A percentile compares a stretch with the other conserved stretches of the same genome.
Conservation (phyloP, 2,113 vertebrate genomes). For the Camelus bactrianus region DNA sequence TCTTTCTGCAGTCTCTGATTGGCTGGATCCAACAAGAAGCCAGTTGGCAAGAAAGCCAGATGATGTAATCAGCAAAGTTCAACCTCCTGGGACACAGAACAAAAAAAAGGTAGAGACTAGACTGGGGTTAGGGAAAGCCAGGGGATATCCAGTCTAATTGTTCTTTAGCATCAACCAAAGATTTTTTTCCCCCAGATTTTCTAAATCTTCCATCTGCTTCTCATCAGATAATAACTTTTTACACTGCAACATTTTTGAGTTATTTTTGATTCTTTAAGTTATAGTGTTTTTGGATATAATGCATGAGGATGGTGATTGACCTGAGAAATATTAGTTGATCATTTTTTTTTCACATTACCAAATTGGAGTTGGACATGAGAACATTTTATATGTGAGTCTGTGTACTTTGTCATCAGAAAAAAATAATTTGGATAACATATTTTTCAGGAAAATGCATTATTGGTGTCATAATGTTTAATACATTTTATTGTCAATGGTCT, state of each 20-base stretch:
- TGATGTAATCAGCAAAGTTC: neutral
- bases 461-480: neutral
- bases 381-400: neutral
- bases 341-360: conserved; percentile 21
- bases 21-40: neutral
- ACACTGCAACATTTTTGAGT: neutral
- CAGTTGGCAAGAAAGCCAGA: neutral
- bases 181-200: neutral
- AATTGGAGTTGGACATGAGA: neutral
- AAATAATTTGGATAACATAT: neutral
- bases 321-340: conserved; percentile 36
- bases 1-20: neutral
- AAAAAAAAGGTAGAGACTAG: neutral
- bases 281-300: neutral
- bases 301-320: neutral
- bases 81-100: neutral
- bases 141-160: neutral
- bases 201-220: neutral
- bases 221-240: neutral
- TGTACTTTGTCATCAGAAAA: conserved; percentile 26
- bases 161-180: neutral
- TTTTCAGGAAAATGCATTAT: neutral
- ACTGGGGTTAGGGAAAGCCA: neutral
- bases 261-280: neutral
- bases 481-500: conserved; percentile 11